These are phyloP conservation scores for Tribolium castaneum DNA, from an alignment of 1,140 invertebrate species.

Conservation along the genomic window DNA sequence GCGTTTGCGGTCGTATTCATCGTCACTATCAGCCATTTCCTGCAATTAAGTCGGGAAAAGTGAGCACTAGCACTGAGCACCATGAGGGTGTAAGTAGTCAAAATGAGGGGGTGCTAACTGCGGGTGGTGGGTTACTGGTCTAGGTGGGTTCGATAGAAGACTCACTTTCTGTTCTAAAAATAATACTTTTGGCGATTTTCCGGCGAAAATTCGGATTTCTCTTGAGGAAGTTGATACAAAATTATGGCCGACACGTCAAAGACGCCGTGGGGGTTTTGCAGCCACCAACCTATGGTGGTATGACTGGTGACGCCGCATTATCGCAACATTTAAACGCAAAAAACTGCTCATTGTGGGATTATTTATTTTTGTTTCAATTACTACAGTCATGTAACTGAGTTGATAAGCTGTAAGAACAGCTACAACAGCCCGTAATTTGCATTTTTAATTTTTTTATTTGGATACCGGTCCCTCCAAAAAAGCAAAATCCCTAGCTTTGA, in stretches of 20 bases:
- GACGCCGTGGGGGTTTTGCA: background rate
- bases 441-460: too few species aligned
- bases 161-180: background rate
- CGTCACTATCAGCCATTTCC: slow-evolving; percentile 88
- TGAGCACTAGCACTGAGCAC: background rate
- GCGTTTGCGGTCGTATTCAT: slow-evolving; percentile 89
- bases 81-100: background rate
- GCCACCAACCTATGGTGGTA: background rate
- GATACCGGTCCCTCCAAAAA: too few species aligned
- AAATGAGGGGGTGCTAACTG: background rate
- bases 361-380: too few species aligned
- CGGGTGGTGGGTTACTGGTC: background rate
- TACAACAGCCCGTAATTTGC: too few species aligned
- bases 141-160: background rate
- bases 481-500: background rate
- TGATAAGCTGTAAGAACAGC: too few species aligned
- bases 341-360: too few species aligned
- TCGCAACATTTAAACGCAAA: background rate
- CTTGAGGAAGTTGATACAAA: background rate
- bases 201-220: background rate
- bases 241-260: slow-evolving; percentile 38
- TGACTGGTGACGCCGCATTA: background rate
- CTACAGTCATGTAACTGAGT: too few species aligned
- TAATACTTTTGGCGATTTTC: background rate
- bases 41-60: background rate